phyloP scores from a whole-genome alignment of 2,113 vertebrate genomes.

The Laticauda laticaudata region DNA sequence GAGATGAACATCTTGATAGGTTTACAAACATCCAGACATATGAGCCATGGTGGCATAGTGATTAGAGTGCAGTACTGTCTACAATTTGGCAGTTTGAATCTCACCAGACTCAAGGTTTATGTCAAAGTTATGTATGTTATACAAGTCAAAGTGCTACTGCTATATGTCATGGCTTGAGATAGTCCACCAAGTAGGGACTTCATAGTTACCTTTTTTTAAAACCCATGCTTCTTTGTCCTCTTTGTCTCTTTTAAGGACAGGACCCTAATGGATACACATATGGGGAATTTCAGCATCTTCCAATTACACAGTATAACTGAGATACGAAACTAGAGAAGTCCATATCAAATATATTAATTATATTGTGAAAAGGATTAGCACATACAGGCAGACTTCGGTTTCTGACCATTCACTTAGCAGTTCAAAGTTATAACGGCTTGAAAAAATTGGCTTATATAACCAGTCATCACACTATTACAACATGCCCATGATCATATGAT shows the following conservation, averaged over 20 bases:
- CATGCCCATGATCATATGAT: not conserved
- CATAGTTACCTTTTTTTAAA: not conserved
- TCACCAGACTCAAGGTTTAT: no score
- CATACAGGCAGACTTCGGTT: not conserved
- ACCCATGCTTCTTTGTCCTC: not conserved
- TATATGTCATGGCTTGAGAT: not conserved
- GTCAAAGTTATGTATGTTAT: no score
- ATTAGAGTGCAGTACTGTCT: no score
- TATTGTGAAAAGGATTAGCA: not conserved
- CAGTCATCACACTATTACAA: not conserved
- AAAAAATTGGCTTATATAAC: not conserved
- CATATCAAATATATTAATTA: not conserved
- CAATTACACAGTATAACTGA: not conserved
- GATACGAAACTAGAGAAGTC: not conserved
- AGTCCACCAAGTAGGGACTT: not conserved
- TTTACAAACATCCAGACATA: not conserved
- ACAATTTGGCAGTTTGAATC: no score
- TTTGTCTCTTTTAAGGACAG: not conserved
- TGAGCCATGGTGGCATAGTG: no score
- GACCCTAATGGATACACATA: not conserved
- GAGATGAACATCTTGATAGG: not conserved
- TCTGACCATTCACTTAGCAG: not conserved
- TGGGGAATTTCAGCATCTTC: not conserved
- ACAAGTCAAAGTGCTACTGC: no score
- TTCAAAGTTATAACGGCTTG: not conserved